A percentile compares a stretch with the other conserved stretches of the same genome.
Conservation (phyloP, 2,797 vertebrate genomes). For the Lophura swinhoii region DNA sequence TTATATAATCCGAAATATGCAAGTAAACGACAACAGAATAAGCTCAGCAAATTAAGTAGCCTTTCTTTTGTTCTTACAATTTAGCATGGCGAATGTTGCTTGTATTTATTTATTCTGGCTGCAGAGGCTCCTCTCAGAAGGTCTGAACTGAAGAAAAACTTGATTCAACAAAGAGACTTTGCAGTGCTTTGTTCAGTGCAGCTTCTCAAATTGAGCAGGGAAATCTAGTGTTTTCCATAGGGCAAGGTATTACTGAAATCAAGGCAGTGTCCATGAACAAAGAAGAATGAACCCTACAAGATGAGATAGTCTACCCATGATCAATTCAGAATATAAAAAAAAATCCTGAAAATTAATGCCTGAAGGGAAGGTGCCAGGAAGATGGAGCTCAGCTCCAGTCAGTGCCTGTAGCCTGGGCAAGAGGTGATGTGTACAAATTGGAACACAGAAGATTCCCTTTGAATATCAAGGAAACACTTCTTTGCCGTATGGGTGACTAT, state of each 20-base stretch:
- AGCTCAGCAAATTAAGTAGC: conserved; percentile 1
- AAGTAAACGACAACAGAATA: not conserved
- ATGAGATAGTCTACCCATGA: not conserved
- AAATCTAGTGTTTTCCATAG: not conserved
- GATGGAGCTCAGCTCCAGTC: not conserved
- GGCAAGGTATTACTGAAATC: not conserved
- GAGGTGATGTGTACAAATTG: not conserved
- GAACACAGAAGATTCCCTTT: rapidly evolving
- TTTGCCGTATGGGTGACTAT: not conserved
- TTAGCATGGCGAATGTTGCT: conserved; percentile 23
- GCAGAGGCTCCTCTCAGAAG: not conserved
- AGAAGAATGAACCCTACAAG: not conserved
- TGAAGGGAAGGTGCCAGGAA: not conserved
- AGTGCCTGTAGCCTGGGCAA: not conserved
- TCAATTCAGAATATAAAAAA: not conserved
- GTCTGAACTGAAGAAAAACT: not conserved
- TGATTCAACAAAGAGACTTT: not conserved
- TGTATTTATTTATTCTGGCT: conserved; percentile 28
- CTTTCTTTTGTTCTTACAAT: not conserved
- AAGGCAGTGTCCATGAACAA: not conserved
- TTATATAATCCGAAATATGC: not conserved
- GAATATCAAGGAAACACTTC: not conserved
- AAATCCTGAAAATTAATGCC: not conserved
- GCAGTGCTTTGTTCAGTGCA: not conserved
- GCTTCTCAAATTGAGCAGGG: not conserved